Conservation (phyloP, 1,140 invertebrate genomes). For the Rhagoletis zephyria region DNA sequence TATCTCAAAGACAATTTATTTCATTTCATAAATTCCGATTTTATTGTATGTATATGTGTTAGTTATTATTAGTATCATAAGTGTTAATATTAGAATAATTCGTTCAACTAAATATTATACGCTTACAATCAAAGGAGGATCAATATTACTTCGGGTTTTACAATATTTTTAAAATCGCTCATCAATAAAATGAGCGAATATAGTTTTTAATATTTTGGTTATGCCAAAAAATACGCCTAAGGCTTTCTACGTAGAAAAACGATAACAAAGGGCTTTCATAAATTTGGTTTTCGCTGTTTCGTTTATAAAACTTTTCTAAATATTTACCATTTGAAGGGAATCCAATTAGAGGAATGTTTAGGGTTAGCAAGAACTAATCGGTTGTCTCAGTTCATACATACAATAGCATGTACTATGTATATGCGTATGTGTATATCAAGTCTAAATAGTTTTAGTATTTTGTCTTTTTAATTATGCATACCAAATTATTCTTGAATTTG, state of each 20-base stretch:
- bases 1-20: too few species aligned
- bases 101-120: constrained; percentile 13
- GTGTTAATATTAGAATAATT: constrained; percentile 33
- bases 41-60: constrained; percentile 20
- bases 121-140: constrained; percentile 8
- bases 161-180: constrained; percentile 16
- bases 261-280: background rate
- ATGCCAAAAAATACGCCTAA: background rate
- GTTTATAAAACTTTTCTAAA: background rate
- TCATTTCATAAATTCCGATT: background rate
- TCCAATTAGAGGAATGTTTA: constrained; percentile 40
- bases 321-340: background rate
- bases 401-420: background rate
- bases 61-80: constrained; percentile 15
- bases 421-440: constrained; percentile 27
- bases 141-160: background rate
- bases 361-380: constrained; percentile 20
- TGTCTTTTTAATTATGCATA: constrained; percentile 38
- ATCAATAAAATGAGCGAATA: constrained; percentile 45
- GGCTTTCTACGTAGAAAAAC: constrained; percentile 1
- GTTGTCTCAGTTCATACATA: background rate
- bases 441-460: constrained; percentile 42
- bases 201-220: background rate
- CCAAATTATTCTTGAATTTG: constrained; percentile 1
- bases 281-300: too few species aligned